Evolutionary conservation across 2,888 invertebrate species (phyloP), one percentile per base, ranked within the genome.

Genomic region (Heliconius erato): DNA sequence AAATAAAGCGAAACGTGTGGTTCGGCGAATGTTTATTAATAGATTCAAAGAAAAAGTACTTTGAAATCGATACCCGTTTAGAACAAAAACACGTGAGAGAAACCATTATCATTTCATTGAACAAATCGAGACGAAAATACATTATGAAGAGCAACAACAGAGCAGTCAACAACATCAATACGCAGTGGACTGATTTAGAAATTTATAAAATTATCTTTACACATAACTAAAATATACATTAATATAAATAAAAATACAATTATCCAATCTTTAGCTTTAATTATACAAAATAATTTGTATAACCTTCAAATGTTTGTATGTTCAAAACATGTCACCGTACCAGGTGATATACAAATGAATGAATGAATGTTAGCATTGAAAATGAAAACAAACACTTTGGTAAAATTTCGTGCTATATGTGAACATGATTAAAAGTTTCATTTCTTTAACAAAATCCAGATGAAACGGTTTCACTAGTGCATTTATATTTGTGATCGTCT

Each of bases 371-470:
- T 71, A 79, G 76, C 68, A 68, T 71, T 65, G 63, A 32, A 82
- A 84, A 80, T 54, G 3, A 54, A 54, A 54, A 54, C 54, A 23
- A 82, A 79, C 65, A 79, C 71, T 78, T 63, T 69, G 16, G 44
- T 40, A 71, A 74, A 80, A 76, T 76, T 74, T 74, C 28, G 54
- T 81, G 67, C 49, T 44, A 49, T 65, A 74, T 65, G 67, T 63
- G 49, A 74, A 54, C 54, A 59, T 71, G 65, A 19, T 74, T 59
- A 54, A 68, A n/a, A 32, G 82, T 74, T 79, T 68, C 59, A 76
- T 81, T 86, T 86, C 82, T 85, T 84, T 83, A 82, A 87, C 84
- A 85, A 84, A 84, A 85, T 87, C 87, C 86, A 87, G 87, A 87
- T 86, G 87, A 87, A 85, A 85, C 85, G 87, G 85, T 87, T 86